phyloP scores from a whole-genome alignment of 2,888 invertebrate species.

The Plebejus anna region DNA sequence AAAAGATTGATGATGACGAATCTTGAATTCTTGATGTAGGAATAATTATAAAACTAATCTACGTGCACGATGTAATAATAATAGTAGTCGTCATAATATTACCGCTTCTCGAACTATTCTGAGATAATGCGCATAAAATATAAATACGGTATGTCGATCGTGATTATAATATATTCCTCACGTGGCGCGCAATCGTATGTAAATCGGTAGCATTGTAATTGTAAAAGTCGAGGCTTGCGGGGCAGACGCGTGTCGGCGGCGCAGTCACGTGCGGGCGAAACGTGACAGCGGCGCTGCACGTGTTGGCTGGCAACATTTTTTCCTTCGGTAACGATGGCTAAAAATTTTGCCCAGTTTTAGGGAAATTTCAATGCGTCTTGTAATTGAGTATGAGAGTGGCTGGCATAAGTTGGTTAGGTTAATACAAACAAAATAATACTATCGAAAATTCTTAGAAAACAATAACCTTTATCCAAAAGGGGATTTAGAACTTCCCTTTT shows the following conservation, averaged over 20 bases:
- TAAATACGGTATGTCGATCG: neutral
- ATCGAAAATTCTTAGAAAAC: no score
- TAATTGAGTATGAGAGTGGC: neutral
- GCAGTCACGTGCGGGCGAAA: conserved; percentile 5
- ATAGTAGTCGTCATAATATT: neutral
- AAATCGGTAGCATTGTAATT: conserved; percentile 16
- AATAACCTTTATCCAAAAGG: no score
- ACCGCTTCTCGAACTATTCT: conserved; percentile 22
- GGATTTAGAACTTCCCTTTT: no score
- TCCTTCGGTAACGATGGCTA: neutral
- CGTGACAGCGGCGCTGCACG: conserved; percentile 9
- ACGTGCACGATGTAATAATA: conserved; percentile 15
- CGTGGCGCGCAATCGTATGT: neutral
- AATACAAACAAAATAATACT: no score
- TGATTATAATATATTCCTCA: neutral
- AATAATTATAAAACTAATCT: conserved; percentile 18
- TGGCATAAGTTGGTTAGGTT: no score
- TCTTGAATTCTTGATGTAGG: neutral
- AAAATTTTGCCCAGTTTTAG: neutral
- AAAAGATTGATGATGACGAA: neutral
- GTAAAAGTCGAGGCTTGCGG: conserved; percentile 21
- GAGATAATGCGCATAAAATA: neutral
- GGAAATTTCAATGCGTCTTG: neutral
- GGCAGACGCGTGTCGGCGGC: conserved; percentile 22
- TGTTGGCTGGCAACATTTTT: conserved; percentile 17